Evolutionary conservation across 2,113 vertebrate species (phyloP), one percentile per base, ranked within the genome.

Genomic region (Dascyllus trimaculatus): DNA sequence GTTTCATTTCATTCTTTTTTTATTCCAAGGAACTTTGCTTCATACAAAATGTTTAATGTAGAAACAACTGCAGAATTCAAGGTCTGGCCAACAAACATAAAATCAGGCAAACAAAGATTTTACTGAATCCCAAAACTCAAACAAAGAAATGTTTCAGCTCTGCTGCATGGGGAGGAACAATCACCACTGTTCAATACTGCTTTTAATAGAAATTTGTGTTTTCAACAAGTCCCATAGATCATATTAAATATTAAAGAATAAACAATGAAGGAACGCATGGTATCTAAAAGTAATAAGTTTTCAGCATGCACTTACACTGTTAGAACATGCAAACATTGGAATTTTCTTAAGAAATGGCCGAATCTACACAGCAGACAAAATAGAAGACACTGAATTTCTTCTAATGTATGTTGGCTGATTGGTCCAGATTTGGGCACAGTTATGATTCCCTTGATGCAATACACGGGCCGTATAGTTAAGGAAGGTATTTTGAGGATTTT

Each of bases 161-260:
- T 88, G 91, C 95, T 91, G 94, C 92, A 91, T 84, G 85, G 75
- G 82, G 76, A 77, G 93, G 94, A 95, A 94, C 93, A 84, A 83
- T 68, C 60, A 78, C 81, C 80, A 85, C 81, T 82, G 72, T 80
- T 85, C 85, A 95, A 95, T 94, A 96, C 92, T 94, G 93, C 84
- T 94, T 92, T 93, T 89, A 93, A 95, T 96, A 97, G 94, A 96
- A 97, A 96, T 88, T 92, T 95, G 93, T 94, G 68, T 87, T 79
- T 86, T 94, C 93, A 96, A 95, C 96, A 97, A 97, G 93, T 92
- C 95, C 95, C 93, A 85, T 71, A 92, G 92, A 96, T 96, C 91
- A 96, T 98, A 98, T 97, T 96, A 98, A 98, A 98, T 95, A 95
- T 96, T 96, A 97, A 98, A 98, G n/a, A 97, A 96, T 95, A 89